A percentile compares a stretch with the other conserved stretches of the same genome.
Evolutionary conservation across 2,113 vertebrate genomes (phyloP).

Genomic region (Sakesphorus luctuosus): DNA sequence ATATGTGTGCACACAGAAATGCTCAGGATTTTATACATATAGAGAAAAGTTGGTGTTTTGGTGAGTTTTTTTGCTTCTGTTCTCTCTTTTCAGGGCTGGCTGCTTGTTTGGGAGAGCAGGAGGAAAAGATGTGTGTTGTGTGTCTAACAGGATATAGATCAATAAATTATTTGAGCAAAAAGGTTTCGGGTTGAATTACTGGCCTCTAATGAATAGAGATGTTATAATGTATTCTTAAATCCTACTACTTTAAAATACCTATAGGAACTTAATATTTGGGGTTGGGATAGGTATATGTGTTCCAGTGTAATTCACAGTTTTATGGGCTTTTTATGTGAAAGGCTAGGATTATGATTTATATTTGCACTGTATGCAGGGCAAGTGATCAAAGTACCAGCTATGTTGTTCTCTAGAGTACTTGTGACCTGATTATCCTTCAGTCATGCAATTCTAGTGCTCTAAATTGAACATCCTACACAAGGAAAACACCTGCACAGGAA

Average conservation of each 20-base stretch:
- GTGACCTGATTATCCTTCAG: background rate
- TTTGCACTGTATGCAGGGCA: background rate
- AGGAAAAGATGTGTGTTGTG: background rate
- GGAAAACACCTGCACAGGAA: background rate
- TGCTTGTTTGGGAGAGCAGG: background rate
- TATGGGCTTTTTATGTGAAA: background rate
- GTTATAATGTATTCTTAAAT: background rate
- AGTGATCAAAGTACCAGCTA: background rate
- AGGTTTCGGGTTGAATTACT: background rate
- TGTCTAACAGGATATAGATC: background rate
- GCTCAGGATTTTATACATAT: background rate
- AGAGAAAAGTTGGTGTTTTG: background rate
- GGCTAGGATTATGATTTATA: background rate
- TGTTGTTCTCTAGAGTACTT: background rate
- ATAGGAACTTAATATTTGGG: background rate
- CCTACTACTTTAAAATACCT: background rate
- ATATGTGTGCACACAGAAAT: background rate
- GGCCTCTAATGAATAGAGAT: background rate
- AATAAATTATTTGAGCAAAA: background rate
- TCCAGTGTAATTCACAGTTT: background rate
- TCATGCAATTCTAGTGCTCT: background rate
- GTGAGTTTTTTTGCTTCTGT: background rate
- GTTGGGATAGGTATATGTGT: background rate
- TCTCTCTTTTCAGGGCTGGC: background rate
- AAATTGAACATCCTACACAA: background rate